phyloP scores from a whole-genome alignment of 1,140 invertebrate genomes.

The Macrobrachium rosenbergii region DNA sequence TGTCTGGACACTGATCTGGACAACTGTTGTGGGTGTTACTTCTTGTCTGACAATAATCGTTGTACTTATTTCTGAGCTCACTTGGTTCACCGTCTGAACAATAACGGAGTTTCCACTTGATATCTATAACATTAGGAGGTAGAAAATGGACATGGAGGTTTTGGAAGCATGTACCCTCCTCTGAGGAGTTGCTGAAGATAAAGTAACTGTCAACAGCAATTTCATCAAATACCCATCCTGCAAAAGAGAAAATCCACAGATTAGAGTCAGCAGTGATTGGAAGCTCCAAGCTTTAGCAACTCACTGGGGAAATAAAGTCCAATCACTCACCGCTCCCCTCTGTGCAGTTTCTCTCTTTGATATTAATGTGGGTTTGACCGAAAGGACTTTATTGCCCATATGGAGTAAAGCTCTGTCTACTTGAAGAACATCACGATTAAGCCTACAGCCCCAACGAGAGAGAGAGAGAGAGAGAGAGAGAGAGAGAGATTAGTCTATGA shows the following conservation, averaged over 20 bases:
- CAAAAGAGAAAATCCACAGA: constrained; percentile 57
- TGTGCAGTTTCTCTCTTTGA: constrained; percentile 48
- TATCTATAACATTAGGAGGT: constrained; percentile 40
- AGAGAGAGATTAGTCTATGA: too few species aligned
- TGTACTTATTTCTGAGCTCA: constrained; percentile 35
- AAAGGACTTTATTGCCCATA: constrained; percentile 54
- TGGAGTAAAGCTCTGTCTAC: constrained; percentile 14
- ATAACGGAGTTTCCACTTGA: constrained; percentile 20
- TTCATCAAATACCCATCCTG: constrained; percentile 48
- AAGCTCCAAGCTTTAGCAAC: constrained; percentile 50
- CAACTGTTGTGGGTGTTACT: constrained; percentile 39
- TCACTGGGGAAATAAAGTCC: constrained; percentile 56
- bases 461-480: too few species aligned
- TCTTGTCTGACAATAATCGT: constrained; percentile 31
- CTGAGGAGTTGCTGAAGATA: constrained; percentile 16
- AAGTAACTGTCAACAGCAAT: constrained; percentile 24
- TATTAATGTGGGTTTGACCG: constrained; percentile 26
- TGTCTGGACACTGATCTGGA: constrained; percentile 30
- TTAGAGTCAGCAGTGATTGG: constrained; percentile 60
- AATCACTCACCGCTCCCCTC: constrained; percentile 50
- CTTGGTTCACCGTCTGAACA: constrained; percentile 43
- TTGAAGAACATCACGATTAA: not conserved
- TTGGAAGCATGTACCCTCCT: constrained; percentile 35
- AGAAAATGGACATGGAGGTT: constrained; percentile 1
- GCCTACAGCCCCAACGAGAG: not conserved